Conservation (phyloP, 1,140 invertebrate genomes). For the Micrasema minimum region DNA sequence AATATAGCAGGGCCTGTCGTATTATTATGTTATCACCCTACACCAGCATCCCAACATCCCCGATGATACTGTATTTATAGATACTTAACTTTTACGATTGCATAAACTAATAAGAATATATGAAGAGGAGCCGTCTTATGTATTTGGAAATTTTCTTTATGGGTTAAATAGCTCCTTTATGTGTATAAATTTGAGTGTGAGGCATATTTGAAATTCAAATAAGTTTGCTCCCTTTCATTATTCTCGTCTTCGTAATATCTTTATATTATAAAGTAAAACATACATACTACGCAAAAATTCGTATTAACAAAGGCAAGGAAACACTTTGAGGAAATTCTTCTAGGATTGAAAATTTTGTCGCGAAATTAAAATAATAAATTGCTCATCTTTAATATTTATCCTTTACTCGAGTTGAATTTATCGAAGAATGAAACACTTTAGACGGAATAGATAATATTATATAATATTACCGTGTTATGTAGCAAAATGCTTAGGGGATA, state of each 20-base stretch:
- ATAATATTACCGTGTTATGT: conserved; percentile 2
- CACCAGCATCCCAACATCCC: not conserved
- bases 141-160: conserved; percentile 28
- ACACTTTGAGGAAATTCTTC: conserved; percentile 10
- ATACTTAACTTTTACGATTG: not conserved
- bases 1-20: not conserved
- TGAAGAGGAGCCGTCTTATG: not conserved
- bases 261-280: conserved; percentile 13
- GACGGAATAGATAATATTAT: not conserved
- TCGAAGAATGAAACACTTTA: conserved; percentile 14
- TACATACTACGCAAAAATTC: conserved; percentile 6
- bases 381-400: conserved; percentile 19
- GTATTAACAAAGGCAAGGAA: conserved; percentile 17
- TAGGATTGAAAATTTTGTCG: conserved; percentile 29
- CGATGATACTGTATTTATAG: not conserved
- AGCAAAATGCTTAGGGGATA: conserved; percentile 17
- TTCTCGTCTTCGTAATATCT: conserved; percentile 16
- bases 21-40: not conserved
- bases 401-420: conserved; percentile 23
- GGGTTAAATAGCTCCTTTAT: conserved; percentile 26
- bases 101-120: not conserved
- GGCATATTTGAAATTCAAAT: conserved; percentile 33
- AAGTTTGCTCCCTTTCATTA: conserved; percentile 27
- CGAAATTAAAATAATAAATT: conserved; percentile 31
- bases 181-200: conserved; percentile 28